Conservation (phyloP, 2,888 invertebrate genomes). For the Drosophila incognita region DNA sequence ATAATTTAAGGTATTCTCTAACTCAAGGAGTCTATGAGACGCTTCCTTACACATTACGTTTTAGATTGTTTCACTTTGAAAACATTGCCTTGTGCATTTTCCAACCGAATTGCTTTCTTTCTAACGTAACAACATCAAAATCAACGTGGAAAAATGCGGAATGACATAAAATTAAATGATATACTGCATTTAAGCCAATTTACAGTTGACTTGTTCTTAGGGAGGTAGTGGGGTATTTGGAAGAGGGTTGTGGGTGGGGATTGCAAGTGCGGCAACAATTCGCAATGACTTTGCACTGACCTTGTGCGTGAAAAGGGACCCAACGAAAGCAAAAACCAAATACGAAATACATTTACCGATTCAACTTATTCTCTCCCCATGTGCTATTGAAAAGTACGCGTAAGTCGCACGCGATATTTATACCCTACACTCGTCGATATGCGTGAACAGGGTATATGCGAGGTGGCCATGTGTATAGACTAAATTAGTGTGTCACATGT, state of each 20-base stretch:
- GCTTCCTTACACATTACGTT: neutral
- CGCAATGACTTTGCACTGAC: constrained; percentile 71
- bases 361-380: constrained; percentile 39
- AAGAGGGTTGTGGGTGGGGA: neutral
- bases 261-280: constrained; percentile 51
- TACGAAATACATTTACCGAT: constrained; percentile 48
- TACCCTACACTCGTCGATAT: constrained; percentile 11
- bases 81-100: neutral
- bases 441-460: neutral
- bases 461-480: neutral
- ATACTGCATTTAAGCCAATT: constrained; percentile 75
- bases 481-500: neutral
- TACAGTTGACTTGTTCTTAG: constrained; percentile 69
- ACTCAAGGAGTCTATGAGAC: neutral
- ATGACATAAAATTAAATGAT: constrained; percentile 59
- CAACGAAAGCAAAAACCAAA: constrained; percentile 36
- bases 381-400: constrained; percentile 57
- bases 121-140: constrained; percentile 14
- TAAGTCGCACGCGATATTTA: constrained; percentile 58
- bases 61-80: neutral
- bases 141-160: constrained; percentile 38
- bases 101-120: neutral
- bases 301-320: constrained; percentile 53
- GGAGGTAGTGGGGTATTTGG: no score
- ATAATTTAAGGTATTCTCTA: neutral